Conservation (phyloP, 1,140 invertebrate genomes). For the Oncopeltus fasciatus region DNA sequence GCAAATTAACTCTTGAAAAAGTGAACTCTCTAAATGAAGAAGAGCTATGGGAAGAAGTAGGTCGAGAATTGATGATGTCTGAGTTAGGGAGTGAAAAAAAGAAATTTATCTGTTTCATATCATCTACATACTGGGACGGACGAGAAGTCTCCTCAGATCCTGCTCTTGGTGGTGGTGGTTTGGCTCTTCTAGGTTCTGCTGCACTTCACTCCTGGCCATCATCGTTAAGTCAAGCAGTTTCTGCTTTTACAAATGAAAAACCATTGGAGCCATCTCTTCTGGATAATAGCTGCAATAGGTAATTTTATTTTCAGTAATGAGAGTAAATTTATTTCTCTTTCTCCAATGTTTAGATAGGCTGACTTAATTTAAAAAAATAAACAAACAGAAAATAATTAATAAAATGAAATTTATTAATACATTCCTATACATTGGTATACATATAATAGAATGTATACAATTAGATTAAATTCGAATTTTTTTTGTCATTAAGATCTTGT, state of each 20-base stretch:
- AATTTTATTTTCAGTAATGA: too few relatives aligned
- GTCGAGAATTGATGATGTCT: conserved; percentile 54
- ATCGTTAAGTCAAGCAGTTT: conserved; percentile 48
- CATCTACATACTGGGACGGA: conserved; percentile 66
- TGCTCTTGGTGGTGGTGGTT: conserved; percentile 74
- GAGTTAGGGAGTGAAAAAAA: conserved; percentile 45
- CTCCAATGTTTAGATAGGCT: too few relatives aligned
- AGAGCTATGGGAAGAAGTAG: conserved; percentile 73
- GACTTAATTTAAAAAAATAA: too few relatives aligned
- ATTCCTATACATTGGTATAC: too few relatives aligned
- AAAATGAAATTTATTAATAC: too few relatives aligned
- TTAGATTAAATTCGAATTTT: too few relatives aligned
- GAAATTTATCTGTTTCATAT: conserved; percentile 80
- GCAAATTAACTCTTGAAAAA: conserved; percentile 50
- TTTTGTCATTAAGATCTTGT: too few relatives aligned
- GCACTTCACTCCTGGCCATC: conserved; percentile 83
- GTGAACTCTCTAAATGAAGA: conserved; percentile 58
- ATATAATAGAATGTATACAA: too few relatives aligned
- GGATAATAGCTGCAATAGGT: conserved; percentile 77
- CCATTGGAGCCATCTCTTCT: conserved; percentile 57
- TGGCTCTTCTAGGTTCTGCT: conserved; percentile 79
- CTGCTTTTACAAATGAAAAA: conserved; percentile 40
- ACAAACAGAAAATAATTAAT: too few relatives aligned
- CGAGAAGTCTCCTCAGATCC: conserved; percentile 52
- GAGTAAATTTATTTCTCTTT: too few relatives aligned